These are phyloP conservation scores for Penaeus monodon DNA, from an alignment of 2,888 invertebrate genomes.

Conservation along the genomic window DNA sequence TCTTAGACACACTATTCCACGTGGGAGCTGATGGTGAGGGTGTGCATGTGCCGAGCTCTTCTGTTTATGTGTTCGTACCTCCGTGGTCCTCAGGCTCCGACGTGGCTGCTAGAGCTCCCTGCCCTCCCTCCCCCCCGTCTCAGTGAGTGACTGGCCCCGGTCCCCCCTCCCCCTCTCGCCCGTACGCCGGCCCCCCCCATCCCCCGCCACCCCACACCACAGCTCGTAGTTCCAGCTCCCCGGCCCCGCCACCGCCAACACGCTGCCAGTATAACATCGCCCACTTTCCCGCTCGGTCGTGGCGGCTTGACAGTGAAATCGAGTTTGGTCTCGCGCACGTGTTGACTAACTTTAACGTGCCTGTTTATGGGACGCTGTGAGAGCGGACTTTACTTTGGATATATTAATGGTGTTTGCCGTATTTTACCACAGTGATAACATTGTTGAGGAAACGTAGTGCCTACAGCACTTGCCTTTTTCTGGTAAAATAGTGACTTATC, in stretches of 20 bases:
- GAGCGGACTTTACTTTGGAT: slow-evolving; percentile 22
- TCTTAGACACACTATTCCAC: slow-evolving; percentile 9
- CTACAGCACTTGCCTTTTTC: not conserved
- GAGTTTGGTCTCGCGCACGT: slow-evolving; percentile 43
- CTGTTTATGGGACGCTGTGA: not conserved
- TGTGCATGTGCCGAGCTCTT: not conserved
- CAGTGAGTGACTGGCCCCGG: slow-evolving; percentile 22
- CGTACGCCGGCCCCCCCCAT: not conserved
- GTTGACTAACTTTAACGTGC: slow-evolving; percentile 38
- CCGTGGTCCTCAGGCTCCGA: slow-evolving; percentile 40
- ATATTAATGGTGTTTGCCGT: not conserved
- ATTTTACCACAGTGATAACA: slow-evolving; percentile 19
- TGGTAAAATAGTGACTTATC: too few species aligned
- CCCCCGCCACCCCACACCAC: slow-evolving; percentile 15
- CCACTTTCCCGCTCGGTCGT: slow-evolving; percentile 56
- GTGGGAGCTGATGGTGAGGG: slow-evolving; percentile 25
- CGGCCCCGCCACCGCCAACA: slow-evolving; percentile 35
- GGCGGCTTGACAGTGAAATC: slow-evolving; percentile 50
- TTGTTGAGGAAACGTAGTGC: slow-evolving; percentile 12
- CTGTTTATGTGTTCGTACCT: slow-evolving; percentile 22
- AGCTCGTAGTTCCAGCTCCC: slow-evolving; percentile 27
- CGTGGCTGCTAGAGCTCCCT: slow-evolving; percentile 40
- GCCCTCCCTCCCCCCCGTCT: slow-evolving; percentile 17
- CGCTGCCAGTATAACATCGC: slow-evolving; percentile 48
- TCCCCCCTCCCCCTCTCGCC: slow-evolving; percentile 9